phyloP scores from a whole-genome alignment of 2,113 vertebrate genomes.

The Malurus elegans region DNA sequence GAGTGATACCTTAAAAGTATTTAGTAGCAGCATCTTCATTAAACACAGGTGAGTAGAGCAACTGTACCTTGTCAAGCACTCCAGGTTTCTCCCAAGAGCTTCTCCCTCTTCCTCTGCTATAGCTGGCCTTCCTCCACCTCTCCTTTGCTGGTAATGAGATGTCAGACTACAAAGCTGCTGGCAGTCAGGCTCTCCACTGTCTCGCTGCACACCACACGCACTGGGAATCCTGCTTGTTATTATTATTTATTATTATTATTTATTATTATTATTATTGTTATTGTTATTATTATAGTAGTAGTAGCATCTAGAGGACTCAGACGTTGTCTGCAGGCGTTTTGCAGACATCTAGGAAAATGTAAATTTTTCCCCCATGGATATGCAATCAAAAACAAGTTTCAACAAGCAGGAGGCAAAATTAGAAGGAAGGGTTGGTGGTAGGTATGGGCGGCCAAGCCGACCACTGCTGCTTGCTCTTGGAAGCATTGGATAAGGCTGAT shows the following conservation, averaged over 20 bases:
- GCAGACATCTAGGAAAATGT: neutral
- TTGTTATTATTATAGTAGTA: neutral
- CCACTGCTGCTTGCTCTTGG: neutral
- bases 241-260: neutral
- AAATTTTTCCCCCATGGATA: neutral
- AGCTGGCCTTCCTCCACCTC: neutral
- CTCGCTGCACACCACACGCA: rapidly evolving
- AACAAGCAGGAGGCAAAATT: neutral
- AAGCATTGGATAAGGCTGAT: neutral
- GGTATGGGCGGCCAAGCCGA: neutral
- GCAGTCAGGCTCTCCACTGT: neutral
- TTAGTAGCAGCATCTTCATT: neutral
- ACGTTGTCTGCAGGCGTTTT: neutral
- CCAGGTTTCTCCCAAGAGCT: neutral
- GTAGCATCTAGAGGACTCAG: neutral
- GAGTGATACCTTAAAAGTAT: neutral
- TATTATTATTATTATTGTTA: neutral
- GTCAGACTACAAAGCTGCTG: neutral
- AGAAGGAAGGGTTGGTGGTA: neutral
- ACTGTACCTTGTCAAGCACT: neutral
- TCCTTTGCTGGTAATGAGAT: neutral
- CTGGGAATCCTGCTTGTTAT: rapidly evolving
- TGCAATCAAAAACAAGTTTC: neutral
- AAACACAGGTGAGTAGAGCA: neutral
- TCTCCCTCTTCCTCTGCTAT: neutral